phyloP scores from a whole-genome alignment of 2,888 invertebrate species.

The Dicycla oo region DNA sequence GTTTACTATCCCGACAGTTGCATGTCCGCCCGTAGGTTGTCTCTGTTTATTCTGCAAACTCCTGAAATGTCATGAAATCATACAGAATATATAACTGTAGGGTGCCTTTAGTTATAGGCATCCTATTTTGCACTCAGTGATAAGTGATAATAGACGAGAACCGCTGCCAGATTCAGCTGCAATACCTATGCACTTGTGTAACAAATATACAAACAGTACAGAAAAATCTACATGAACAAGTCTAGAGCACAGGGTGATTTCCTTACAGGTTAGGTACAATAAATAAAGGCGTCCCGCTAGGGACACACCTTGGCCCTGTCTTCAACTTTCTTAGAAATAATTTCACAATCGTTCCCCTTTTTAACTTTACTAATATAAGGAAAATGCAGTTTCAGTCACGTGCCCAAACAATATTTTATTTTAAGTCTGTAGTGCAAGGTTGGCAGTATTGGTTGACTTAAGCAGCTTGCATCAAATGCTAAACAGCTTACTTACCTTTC shows the following conservation, averaged over 20 bases:
- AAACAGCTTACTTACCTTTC: constrained; percentile 36
- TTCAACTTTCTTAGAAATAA: background rate
- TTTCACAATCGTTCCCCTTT: background rate
- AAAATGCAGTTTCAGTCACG: constrained; percentile 10
- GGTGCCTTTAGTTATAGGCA: too few species aligned
- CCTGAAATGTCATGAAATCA: background rate
- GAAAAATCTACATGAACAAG: background rate
- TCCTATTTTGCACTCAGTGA: background rate
- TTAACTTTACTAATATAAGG: background rate
- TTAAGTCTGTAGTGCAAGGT: constrained; percentile 23
- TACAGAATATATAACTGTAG: background rate
- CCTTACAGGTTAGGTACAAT: background rate
- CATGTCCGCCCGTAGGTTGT: background rate
- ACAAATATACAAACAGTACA: background rate
- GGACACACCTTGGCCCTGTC: too few species aligned
- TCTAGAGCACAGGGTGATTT: background rate
- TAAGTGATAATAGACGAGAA: background rate
- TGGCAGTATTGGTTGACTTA: constrained; percentile 27
- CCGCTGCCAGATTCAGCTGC: background rate
- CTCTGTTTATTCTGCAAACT: background rate
- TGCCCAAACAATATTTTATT: constrained; percentile 9
- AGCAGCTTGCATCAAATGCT: constrained; percentile 26
- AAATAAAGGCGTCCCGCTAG: background rate
- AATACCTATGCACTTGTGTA: too few species aligned
- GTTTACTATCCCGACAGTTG: background rate